A percentile compares a stretch with the other conserved stretches of the same genome.
Evolutionary conservation across 2,797 vertebrate species (phyloP).

Genomic region (Buceros bicornis): DNA sequence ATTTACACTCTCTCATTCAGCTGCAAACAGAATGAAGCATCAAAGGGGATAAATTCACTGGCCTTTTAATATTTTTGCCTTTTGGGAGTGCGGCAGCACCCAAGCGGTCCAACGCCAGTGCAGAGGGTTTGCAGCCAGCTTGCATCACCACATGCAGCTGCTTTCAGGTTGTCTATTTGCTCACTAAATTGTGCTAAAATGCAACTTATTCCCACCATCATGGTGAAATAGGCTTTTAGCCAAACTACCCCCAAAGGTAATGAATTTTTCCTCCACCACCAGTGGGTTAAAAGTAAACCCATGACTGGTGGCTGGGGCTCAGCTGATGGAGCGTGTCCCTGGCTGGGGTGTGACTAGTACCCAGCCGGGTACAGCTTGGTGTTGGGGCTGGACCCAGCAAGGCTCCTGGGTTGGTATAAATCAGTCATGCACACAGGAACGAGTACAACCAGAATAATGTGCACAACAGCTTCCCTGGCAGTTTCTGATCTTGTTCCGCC

Average conservation of each 20-base stretch:
- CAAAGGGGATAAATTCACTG: background rate
- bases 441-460: slow-evolving; percentile 21
- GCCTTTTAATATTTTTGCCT: background rate
- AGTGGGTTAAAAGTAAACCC: background rate
- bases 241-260: background rate
- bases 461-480: background rate
- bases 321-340: background rate
- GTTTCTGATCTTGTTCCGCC: background rate
- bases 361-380: background rate
- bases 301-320: rapidly evolving
- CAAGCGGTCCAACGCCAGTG: rapidly evolving
- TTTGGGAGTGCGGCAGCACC: background rate
- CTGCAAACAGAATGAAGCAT: background rate
- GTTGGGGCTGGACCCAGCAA: background rate
- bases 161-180: background rate
- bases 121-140: background rate
- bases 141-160: rapidly evolving
- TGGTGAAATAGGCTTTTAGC: background rate
- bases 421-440: background rate
- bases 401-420: background rate
- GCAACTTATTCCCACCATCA: rapidly evolving
- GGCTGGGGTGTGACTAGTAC: background rate
- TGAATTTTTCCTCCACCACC: background rate
- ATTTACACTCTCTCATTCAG: background rate
- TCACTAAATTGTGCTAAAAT: background rate